phyloP scores from a whole-genome alignment of 1,140 invertebrate genomes.

The Nebria ingens region DNA sequence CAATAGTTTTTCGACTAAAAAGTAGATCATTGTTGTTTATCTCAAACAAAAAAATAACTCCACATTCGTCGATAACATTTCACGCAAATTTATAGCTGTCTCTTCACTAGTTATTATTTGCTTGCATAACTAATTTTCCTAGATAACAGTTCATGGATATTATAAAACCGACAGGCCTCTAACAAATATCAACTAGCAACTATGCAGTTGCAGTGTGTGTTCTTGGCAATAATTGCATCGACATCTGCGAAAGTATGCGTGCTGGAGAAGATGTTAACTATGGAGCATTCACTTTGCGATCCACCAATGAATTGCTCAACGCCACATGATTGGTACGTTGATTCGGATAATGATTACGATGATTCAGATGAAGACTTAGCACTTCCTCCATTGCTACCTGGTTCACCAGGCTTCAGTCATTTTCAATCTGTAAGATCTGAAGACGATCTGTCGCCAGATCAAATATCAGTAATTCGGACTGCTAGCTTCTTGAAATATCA shows the following conservation, averaged over 20 bases:
- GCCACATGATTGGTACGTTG: neutral
- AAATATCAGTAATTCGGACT: constrained; percentile 11
- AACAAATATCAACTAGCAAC: too few species aligned
- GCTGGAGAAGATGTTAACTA: neutral
- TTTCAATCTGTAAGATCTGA: neutral
- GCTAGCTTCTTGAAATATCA: neutral
- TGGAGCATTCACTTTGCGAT: neutral
- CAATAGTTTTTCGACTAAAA: too few species aligned
- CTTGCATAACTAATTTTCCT: too few species aligned
- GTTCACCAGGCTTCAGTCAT: neutral
- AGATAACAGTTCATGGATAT: too few species aligned
- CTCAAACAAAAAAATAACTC: too few species aligned
- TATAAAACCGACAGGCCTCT: too few species aligned
- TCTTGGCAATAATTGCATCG: too few species aligned
- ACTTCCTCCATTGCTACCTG: neutral
- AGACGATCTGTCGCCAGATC: neutral
- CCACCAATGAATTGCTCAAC: neutral
- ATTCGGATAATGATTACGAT: neutral
- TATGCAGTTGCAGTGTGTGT: too few species aligned
- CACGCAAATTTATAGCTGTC: too few species aligned
- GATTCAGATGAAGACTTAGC: neutral
- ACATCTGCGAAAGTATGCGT: neutral
- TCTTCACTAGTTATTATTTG: too few species aligned
- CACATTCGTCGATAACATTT: too few species aligned
- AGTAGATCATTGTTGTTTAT: too few species aligned